These are phyloP conservation scores for Drosophila prolongata DNA, from an alignment of 2,888 invertebrate species.

Conservation along the genomic window DNA sequence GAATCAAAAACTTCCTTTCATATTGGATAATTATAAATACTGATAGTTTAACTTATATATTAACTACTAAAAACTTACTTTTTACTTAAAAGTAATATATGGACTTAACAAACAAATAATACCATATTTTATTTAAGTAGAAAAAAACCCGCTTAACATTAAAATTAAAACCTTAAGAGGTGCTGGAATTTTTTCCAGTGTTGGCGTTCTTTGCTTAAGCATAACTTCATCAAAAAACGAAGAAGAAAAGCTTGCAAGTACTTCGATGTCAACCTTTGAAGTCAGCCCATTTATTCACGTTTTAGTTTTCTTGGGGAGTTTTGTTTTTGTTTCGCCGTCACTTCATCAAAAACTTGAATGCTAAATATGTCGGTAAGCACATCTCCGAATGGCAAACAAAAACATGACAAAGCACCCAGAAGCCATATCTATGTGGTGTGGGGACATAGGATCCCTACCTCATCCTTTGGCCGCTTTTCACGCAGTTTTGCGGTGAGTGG, in stretches of 20 bases:
- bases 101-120: too few relatives aligned
- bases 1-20: too few relatives aligned
- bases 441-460: slow-evolving; percentile 11
- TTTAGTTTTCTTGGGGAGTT: slow-evolving; percentile 25
- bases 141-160: too few relatives aligned
- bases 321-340: slow-evolving; percentile 44
- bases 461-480: slow-evolving; percentile 19
- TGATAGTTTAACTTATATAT: too few relatives aligned
- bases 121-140: too few relatives aligned
- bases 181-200: slow-evolving; percentile 2
- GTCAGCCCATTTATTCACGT: slow-evolving; percentile 25
- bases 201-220: not conserved
- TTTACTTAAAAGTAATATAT: too few relatives aligned
- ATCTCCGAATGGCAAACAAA: slow-evolving; percentile 28
- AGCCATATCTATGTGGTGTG: slow-evolving; percentile 9
- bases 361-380: slow-evolving; percentile 51
- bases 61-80: too few relatives aligned
- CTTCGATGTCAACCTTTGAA: slow-evolving; percentile 32
- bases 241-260: slow-evolving; percentile 3
- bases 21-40: too few relatives aligned
- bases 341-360: slow-evolving; percentile 64
- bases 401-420: slow-evolving; percentile 45
- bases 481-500: slow-evolving; percentile 56
- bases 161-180: not conserved
- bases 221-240: slow-evolving; percentile 11